Evolutionary conservation across 2,888 invertebrate genomes (phyloP).

Genomic region (Agelastica alni): DNA sequence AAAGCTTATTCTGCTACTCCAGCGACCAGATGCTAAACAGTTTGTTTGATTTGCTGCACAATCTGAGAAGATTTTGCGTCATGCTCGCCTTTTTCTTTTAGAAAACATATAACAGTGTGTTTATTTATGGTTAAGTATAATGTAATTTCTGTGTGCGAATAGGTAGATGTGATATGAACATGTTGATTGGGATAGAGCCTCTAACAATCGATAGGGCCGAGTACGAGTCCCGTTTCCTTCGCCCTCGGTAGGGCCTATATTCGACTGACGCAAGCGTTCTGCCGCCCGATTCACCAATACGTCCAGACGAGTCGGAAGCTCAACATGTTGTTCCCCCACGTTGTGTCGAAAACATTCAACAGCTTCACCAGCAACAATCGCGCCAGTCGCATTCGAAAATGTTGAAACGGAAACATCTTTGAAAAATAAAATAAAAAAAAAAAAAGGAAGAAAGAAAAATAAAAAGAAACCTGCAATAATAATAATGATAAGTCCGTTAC

Average conservation of each 20-base stretch:
- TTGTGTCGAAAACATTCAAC: slow-evolving; percentile 17
- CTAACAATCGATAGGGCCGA: slow-evolving; percentile 7
- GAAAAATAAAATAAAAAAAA: no score
- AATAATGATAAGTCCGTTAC: slow-evolving; percentile 5
- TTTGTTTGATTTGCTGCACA: no score
- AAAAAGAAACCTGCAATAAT: no score
- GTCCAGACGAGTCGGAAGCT: slow-evolving; percentile 37
- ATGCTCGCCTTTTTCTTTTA: no score
- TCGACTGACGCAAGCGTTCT: slow-evolving; percentile 45
- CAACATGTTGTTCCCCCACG: slow-evolving; percentile 24
- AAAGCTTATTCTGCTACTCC: no score
- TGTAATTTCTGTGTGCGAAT: no score
- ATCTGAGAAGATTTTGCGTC: no score
- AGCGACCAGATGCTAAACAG: no score
- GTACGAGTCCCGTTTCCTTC: background rate
- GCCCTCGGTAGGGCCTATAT: slow-evolving; percentile 22
- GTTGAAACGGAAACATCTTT: slow-evolving; percentile 5
- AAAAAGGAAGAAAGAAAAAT: no score
- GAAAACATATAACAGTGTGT: no score
- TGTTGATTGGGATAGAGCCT: slow-evolving; percentile 1
- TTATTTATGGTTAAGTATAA: no score
- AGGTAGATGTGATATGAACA: background rate
- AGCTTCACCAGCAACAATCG: slow-evolving; percentile 15
- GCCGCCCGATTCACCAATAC: slow-evolving; percentile 41
- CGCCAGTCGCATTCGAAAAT: slow-evolving; percentile 3